Evolutionary conservation across 2,888 invertebrate genomes (phyloP).

Genomic region (Teleiodes luculella): DNA sequence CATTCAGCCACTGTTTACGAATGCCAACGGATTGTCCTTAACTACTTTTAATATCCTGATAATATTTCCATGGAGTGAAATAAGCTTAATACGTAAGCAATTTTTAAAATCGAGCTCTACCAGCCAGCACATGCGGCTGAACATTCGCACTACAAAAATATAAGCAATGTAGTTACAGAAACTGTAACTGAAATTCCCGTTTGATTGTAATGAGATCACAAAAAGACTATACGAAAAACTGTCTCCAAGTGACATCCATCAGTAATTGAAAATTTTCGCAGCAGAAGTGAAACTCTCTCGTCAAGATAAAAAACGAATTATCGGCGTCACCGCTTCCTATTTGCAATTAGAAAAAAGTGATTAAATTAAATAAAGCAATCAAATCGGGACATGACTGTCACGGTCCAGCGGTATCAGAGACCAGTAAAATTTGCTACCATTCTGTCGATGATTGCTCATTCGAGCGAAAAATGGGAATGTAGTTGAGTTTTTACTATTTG

Average conservation of each 20-base stretch:
- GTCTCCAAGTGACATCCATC: neutral
- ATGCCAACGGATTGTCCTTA: no score
- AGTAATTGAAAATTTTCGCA: conserved; percentile 16
- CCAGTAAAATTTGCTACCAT: conserved; percentile 40
- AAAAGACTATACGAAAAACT: no score
- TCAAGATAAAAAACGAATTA: conserved; percentile 41
- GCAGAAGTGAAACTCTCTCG: conserved; percentile 30
- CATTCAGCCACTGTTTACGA: no score
- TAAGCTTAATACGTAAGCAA: no score
- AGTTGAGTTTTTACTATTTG: conserved; percentile 52
- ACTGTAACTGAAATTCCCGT: no score
- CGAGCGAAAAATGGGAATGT: conserved; percentile 55
- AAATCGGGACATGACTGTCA: conserved; percentile 54
- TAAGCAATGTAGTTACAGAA: no score
- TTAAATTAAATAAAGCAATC: conserved; percentile 72
- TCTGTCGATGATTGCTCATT: conserved; percentile 42
- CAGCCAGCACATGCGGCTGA: no score
- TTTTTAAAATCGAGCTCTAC: no score
- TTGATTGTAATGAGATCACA: no score
- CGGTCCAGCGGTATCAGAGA: conserved; percentile 41
- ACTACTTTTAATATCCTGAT: no score
- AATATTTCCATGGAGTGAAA: no score
- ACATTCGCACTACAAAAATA: no score
- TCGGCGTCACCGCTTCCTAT: conserved; percentile 34
- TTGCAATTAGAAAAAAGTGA: conserved; percentile 37